Evolutionary conservation across 2,888 invertebrate species (phyloP).

Genomic region (Prionchulus punctatus): DNA sequence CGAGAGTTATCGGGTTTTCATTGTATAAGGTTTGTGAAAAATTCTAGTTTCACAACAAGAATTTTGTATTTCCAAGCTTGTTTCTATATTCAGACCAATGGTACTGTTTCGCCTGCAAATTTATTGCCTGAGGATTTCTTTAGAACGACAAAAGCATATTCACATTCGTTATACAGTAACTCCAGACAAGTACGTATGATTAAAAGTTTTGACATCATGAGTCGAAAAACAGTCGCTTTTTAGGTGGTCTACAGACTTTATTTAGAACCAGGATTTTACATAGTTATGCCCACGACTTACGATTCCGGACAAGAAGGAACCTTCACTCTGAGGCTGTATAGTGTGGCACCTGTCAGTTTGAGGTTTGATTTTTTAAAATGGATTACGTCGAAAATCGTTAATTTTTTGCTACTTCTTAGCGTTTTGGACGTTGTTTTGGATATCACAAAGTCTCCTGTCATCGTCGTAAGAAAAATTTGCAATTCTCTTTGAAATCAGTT

Average conservation of each 20-base stretch:
- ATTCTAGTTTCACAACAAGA: background rate
- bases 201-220: no score
- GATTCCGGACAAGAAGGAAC: slow-evolving; percentile 75
- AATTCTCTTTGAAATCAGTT: slow-evolving; percentile 4
- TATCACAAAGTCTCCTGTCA: slow-evolving; percentile 53
- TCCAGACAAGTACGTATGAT: slow-evolving; percentile 60
- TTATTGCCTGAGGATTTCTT: slow-evolving; percentile 45
- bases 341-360: slow-evolving; percentile 29
- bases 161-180: slow-evolving; percentile 78
- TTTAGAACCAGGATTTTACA: slow-evolving; percentile 60
- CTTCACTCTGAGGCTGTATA: slow-evolving; percentile 65
- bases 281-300: slow-evolving; percentile 74
- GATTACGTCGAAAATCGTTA: background rate
- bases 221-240: background rate
- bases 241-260: slow-evolving; percentile 53
- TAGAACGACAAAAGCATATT: slow-evolving; percentile 64
- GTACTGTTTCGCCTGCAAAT: background rate
- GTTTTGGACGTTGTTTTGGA: slow-evolving; percentile 48
- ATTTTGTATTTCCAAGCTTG: background rate
- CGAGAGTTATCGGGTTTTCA: slow-evolving; percentile 75
- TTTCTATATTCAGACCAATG: background rate
- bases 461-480: slow-evolving; percentile 40
- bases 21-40: slow-evolving; percentile 24
- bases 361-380: slow-evolving; percentile 3
- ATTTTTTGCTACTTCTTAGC: slow-evolving; percentile 28